Percentiles rank a stretch among this genome's conserved stretches.
phyloP scores from a whole-genome alignment of 2,888 invertebrate species.

The Galerucella calmariensis region DNA sequence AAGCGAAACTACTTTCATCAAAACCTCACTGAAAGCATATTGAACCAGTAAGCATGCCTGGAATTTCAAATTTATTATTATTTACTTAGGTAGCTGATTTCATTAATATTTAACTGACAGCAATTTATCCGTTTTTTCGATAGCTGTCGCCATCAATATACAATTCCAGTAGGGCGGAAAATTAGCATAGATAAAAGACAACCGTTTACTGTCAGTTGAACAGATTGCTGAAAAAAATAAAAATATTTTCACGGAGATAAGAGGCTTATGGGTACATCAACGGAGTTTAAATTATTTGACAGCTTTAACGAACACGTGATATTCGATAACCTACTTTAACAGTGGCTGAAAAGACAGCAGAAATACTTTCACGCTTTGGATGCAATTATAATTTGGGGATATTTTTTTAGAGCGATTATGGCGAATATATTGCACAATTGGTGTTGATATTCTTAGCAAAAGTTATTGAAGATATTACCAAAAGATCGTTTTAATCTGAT shows the following conservation, averaged over 20 bases:
- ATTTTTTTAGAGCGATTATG: too few species aligned
- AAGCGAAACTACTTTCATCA: not conserved
- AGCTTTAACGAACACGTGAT: not conserved
- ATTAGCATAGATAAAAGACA: not conserved
- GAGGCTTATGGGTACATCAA: not conserved
- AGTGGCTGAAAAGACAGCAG: not conserved
- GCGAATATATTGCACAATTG: too few species aligned
- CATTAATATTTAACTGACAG: not conserved
- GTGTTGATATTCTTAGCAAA: too few species aligned
- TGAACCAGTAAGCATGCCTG: too few species aligned
- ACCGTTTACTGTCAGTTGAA: not conserved
- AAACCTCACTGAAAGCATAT: too few species aligned
- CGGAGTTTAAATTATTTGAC: not conserved
- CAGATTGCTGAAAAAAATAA: not conserved
- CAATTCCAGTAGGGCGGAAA: not conserved
- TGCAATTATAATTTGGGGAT: too few species aligned
- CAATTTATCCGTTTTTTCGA: not conserved
- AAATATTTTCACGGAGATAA: not conserved
- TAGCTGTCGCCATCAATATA: not conserved
- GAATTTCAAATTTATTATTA: too few species aligned
- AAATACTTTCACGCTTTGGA: not conserved
- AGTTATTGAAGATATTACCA: too few species aligned
- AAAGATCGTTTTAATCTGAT: too few species aligned
- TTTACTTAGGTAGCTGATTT: not conserved
- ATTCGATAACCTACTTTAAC: not conserved